phyloP scores from a whole-genome alignment of 1,140 invertebrate species.

The Neodiprion lecontei region DNA sequence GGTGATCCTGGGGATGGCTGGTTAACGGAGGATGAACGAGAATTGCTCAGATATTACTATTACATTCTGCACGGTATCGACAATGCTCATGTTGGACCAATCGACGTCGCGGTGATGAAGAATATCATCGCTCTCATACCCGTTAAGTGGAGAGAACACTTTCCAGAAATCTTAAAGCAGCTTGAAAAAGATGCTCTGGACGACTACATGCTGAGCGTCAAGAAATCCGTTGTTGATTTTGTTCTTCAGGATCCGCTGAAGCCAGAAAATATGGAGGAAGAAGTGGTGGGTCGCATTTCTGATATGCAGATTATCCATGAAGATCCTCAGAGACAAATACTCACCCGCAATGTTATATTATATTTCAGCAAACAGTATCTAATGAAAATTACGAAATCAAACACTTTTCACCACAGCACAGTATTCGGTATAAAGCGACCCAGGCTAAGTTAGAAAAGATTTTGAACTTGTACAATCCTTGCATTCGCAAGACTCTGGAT shows the following conservation, averaged over 20 bases:
- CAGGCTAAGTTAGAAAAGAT: constrained; percentile 63
- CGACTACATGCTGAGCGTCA: constrained; percentile 84
- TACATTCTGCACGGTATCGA: constrained; percentile 90
- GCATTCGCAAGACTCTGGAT: constrained; percentile 80
- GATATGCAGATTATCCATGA: neutral
- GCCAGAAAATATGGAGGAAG: constrained; percentile 16
- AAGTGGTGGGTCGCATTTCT: constrained; percentile 28
- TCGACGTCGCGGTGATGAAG: constrained; percentile 66
- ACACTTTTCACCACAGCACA: constrained; percentile 32
- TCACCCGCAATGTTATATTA: constrained; percentile 18
- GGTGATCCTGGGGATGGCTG: constrained; percentile 31
- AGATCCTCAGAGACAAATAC: neutral
- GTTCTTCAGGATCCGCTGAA: constrained; percentile 77
- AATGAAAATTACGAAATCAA: constrained; percentile 41
- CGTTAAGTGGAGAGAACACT: constrained; percentile 62
- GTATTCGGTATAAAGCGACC: constrained; percentile 34
- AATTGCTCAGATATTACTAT: constrained; percentile 85
- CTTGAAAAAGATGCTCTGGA: constrained; percentile 73
- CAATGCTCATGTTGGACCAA: constrained; percentile 82
- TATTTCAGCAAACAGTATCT: constrained; percentile 26
- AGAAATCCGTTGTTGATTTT: constrained; percentile 89
- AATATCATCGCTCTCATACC: constrained; percentile 63
- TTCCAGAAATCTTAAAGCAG: constrained; percentile 62
- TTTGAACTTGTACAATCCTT: constrained; percentile 83
- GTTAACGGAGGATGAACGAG: constrained; percentile 69